A percentile compares a stretch with the other conserved stretches of the same genome.
Conservation (phyloP, 1,140 invertebrate genomes). For the Pseudachorutes palmiensis region DNA sequence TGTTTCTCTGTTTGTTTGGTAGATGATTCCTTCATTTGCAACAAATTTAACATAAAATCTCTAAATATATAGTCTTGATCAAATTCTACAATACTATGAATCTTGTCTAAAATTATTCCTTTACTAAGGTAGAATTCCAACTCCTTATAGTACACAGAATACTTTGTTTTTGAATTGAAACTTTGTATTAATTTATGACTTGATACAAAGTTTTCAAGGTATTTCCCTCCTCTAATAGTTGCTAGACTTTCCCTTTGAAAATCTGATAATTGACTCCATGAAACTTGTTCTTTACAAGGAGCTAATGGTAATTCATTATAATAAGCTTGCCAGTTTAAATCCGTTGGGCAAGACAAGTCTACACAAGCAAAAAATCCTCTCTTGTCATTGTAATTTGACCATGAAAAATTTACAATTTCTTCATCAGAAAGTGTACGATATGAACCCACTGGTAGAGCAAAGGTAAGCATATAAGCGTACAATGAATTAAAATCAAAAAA, state of each 20-base stretch:
- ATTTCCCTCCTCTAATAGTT: background rate
- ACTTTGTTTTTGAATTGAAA: background rate
- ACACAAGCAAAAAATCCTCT: background rate
- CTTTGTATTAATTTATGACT: background rate
- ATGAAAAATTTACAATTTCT: background rate
- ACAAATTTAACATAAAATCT: background rate
- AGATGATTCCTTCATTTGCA: background rate
- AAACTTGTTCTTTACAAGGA: background rate
- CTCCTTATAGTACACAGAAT: background rate
- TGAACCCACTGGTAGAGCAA: background rate
- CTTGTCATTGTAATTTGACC: background rate
- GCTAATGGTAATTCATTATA: background rate
- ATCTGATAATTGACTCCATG: background rate
- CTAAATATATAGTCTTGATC: background rate
- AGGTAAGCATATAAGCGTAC: background rate
- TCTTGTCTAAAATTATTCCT: background rate
- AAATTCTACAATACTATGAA: background rate
- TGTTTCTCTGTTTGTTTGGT: constrained; percentile 4
- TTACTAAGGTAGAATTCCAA: background rate
- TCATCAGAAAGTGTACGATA: background rate
- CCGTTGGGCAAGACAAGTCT: background rate
- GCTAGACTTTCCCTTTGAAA: background rate
- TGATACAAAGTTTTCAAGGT: background rate
- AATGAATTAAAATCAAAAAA: background rate
- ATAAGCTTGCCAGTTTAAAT: background rate